Percentiles rank a stretch among this genome's conserved stretches.
Conservation (phyloP, 2,113 vertebrate species). For the Pachycephala philippinensis region DNA sequence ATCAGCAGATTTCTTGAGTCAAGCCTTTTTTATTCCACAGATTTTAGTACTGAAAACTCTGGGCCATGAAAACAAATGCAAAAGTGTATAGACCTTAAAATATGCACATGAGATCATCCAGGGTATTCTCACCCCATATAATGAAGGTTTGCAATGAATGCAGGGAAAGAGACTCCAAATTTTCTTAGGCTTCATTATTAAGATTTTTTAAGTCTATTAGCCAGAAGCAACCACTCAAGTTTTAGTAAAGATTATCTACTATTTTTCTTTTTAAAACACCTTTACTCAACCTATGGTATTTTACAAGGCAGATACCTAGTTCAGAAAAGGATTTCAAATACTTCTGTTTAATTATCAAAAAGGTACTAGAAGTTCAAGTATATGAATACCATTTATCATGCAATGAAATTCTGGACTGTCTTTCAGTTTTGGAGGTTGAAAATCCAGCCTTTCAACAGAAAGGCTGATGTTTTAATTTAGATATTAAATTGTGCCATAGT, state of each 20-base stretch:
- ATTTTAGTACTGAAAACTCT: background rate
- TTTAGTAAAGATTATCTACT: background rate
- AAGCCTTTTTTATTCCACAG: background rate
- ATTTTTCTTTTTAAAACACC: background rate
- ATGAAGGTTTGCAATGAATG: background rate
- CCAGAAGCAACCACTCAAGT: background rate
- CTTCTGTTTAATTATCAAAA: background rate
- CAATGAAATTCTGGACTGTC: background rate
- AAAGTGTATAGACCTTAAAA: background rate
- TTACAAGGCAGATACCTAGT: background rate
- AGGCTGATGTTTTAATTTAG: background rate
- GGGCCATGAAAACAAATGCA: background rate
- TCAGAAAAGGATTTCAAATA: background rate
- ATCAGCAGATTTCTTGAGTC: background rate
- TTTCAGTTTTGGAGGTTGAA: background rate
- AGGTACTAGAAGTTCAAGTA: background rate
- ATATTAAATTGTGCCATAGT: background rate
- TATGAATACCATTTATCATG: background rate
- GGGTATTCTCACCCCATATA: background rate
- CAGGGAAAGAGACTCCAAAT: background rate
- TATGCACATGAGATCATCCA: fast-evolving
- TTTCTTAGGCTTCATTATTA: background rate
- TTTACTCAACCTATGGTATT: background rate
- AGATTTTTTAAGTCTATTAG: background rate
- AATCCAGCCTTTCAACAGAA: background rate